Evolutionary conservation across 2,888 invertebrate species (phyloP).

Genomic region (Pollenia amentaria): DNA sequence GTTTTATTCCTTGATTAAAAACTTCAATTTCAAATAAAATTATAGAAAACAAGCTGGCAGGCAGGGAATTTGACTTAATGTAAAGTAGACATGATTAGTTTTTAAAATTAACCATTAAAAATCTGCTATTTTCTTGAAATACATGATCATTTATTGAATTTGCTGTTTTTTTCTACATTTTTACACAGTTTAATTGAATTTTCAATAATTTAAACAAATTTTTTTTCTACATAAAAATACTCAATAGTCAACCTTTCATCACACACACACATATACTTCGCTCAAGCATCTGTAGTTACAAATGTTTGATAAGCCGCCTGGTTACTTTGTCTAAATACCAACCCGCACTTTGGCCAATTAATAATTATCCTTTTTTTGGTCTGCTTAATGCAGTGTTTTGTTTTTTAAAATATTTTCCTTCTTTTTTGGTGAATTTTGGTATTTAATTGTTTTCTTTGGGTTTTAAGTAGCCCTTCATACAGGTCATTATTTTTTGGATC

Average conservation of each 20-base stretch:
- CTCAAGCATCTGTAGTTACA: conserved; percentile 78
- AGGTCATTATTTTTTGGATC: conserved; percentile 41
- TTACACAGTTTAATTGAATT: conserved; percentile 81
- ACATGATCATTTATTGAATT: conserved; percentile 37
- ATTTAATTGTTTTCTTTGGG: conserved; percentile 26
- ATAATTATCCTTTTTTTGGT: conserved; percentile 58
- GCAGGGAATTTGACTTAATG: background rate
- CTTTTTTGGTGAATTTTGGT: background rate
- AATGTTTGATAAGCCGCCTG: conserved; percentile 73
- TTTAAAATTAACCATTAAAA: conserved; percentile 33
- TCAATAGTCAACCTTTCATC: conserved; percentile 52
- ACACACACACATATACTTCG: conserved; percentile 31
- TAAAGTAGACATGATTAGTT: background rate
- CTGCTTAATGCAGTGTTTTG: conserved; percentile 4
- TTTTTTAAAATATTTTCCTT: conserved; percentile 16
- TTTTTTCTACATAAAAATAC: background rate
- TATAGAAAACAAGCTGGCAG: conserved; percentile 49
- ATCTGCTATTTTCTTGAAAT: conserved; percentile 73
- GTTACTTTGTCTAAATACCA: conserved; percentile 31
- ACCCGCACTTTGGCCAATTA: conserved; percentile 72
- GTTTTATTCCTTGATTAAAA: conserved; percentile 70
- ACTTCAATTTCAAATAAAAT: conserved; percentile 44
- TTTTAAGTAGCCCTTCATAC: conserved; percentile 65
- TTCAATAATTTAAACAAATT: conserved; percentile 57
- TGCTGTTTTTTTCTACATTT: conserved; percentile 66